Base-by-base conservation (phyloP, 2,797 vertebrate genomes). In the Galagoides demidoff region DNA sequence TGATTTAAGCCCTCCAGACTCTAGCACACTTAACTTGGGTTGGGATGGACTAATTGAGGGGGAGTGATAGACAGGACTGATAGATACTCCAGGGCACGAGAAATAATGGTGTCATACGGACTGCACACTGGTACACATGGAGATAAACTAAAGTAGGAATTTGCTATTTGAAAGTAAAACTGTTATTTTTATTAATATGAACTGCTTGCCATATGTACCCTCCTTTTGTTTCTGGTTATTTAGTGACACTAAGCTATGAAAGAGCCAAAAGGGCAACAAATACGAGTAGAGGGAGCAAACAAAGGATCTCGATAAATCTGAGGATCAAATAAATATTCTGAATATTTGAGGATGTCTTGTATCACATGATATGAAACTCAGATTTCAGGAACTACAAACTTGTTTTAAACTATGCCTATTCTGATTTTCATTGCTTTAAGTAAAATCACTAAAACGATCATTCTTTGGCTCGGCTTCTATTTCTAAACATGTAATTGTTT, bases 391-490 rank as follows among this genome's bases (percentile, higher is more conserved):
- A 90, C 31, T 84, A 17, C 20, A 66, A 57, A 66, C 49, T 31
- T 57, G 0, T 86, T 89, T 85, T 82, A 73, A 17, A 66, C 39
- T 29, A 34, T 27, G 23, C 12, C 2, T 93, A 5, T 57, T 84
- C 12, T 77, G n/a, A 74, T 73, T 94, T 23, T 23, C 39, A 0
- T 90, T 87, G 85, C 43, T 66, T 94, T 13, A 57, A 57, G 19
- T 20, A 3, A 76, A 66, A 57, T 78, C 34, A 16, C 59, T 89
- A 63, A 88, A 73, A 45, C 70, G 59, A 29, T 13, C 34, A 74
- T 64, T 19, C n/a, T 95, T 94, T 82, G 81, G 22, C 66, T 86
- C 87, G 84, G 37, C 52, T 92, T 95, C 55, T 95, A 59, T 92
- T 96, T 92, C 37, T 92, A 71, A 95, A 79, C n/a, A 79, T 77